Percentiles rank a stretch among this genome's conserved stretches.
Evolutionary conservation across 64 coral and sea anemone genomes (phyloP).

Genomic region (Porites australiensis): DNA sequence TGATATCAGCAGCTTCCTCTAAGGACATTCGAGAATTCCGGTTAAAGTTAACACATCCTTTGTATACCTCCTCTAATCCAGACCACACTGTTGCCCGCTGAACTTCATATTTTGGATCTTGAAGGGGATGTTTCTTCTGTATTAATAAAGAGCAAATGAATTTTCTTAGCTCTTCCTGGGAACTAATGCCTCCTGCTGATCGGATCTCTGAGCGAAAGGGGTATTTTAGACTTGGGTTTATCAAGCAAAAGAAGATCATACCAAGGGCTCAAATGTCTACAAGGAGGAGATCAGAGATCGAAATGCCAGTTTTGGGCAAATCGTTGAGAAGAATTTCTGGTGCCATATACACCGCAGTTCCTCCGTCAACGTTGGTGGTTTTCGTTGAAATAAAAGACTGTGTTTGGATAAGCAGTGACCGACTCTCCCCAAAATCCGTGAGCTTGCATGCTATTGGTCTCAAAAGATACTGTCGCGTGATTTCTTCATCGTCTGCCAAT

Average conservation of each 20-base stretch:
- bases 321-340: background rate
- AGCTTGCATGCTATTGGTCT: constrained; percentile 4
- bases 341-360: background rate
- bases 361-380: background rate
- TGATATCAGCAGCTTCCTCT: background rate
- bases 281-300: constrained; percentile 30
- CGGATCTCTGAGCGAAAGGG: background rate
- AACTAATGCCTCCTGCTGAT: background rate
- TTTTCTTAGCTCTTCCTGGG: background rate
- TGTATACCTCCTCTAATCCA: background rate
- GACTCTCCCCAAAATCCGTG: constrained; percentile 4
- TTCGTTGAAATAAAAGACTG: background rate
- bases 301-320: background rate
- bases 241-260: constrained; percentile 43
- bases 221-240: constrained; percentile 32
- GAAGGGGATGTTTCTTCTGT: background rate
- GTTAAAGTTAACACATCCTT: background rate
- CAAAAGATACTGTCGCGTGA: background rate
- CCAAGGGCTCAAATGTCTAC: constrained; percentile 52
- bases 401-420: background rate
- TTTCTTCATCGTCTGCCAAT: constrained; percentile 26
- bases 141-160: background rate
- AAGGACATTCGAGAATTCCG: background rate
- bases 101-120: background rate
- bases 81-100: constrained; percentile 2